These are phyloP conservation scores for Bombyx huttoni DNA, from an alignment of 2,888 invertebrate species.

Conservation along the genomic window DNA sequence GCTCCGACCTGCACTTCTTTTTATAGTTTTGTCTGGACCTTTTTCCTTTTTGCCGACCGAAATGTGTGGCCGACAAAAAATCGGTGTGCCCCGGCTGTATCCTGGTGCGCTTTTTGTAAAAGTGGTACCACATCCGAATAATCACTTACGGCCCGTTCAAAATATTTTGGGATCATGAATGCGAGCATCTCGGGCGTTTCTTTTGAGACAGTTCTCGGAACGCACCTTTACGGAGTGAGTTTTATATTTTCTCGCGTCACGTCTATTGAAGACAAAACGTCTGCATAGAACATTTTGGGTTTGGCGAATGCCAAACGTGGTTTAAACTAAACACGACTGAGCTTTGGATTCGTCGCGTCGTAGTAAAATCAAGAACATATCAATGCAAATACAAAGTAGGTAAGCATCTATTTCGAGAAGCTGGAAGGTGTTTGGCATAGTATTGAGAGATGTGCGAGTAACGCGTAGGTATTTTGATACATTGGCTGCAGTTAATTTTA, in stretches of 20 bases:
- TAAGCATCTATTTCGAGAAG: slow-evolving; percentile 61
- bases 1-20: slow-evolving; percentile 63
- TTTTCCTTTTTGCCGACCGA: slow-evolving; percentile 63
- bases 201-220: slow-evolving; percentile 56
- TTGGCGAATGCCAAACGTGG: slow-evolving; percentile 10
- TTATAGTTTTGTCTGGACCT: slow-evolving; percentile 63
- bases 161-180: slow-evolving; percentile 66
- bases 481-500: slow-evolving; percentile 72
- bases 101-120: slow-evolving; percentile 66
- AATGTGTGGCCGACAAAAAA: slow-evolving; percentile 63
- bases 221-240: slow-evolving; percentile 25
- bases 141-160: slow-evolving; percentile 66
- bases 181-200: slow-evolving; percentile 44
- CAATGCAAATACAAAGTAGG: slow-evolving; percentile 49
- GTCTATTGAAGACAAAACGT: slow-evolving; percentile 18
- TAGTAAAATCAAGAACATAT: slow-evolving; percentile 43
- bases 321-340: slow-evolving; percentile 6
- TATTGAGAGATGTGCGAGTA: slow-evolving; percentile 71
- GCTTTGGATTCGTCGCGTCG: slow-evolving; percentile 18
- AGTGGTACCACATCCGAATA: slow-evolving; percentile 70
- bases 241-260: slow-evolving; percentile 23
- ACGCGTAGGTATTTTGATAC: slow-evolving; percentile 71
- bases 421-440: slow-evolving; percentile 72
- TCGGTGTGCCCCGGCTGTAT: slow-evolving; percentile 50
- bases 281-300: slow-evolving; percentile 2